A percentile compares a stretch with the other conserved stretches of the same genome.
Conservation (phyloP, 2,888 invertebrate species). For the Blera fallax region DNA sequence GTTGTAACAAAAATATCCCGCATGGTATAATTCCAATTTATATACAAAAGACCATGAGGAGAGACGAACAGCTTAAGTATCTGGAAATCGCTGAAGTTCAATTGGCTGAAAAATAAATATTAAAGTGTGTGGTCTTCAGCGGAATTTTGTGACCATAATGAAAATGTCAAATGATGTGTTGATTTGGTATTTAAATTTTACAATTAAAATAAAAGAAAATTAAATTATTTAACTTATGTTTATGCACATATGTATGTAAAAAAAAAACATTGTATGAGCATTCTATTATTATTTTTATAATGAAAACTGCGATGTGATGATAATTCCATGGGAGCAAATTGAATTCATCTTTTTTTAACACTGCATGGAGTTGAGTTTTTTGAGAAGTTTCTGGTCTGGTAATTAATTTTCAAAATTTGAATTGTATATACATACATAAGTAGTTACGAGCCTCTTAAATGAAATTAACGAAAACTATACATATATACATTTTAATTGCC, state of each 20-base stretch:
- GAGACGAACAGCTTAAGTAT: conserved; percentile 1
- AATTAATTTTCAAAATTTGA: too few relatives aligned
- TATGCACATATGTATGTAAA: too few relatives aligned
- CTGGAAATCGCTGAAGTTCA: neutral
- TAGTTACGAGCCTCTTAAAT: too few relatives aligned
- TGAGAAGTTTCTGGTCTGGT: too few relatives aligned
- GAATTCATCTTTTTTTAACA: too few relatives aligned
- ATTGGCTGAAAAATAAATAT: neutral
- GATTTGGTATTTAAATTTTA: neutral
- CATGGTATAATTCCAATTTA: conserved; percentile 35
- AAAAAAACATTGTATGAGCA: neutral
- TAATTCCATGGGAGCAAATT: too few relatives aligned
- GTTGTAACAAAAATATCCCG: conserved; percentile 60
- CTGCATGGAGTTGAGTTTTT: too few relatives aligned
- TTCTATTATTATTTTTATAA: too few relatives aligned
- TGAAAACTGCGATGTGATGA: too few relatives aligned
- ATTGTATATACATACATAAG: too few relatives aligned
- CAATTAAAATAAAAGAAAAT: neutral
- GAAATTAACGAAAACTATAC: too few relatives aligned
- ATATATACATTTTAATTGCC: too few relatives aligned
- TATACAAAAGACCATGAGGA: conserved; percentile 5
- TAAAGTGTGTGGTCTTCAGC: neutral
- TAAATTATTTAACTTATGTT: neutral
- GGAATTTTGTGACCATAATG: neutral
- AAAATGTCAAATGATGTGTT: neutral